Evolutionary conservation across 2,113 vertebrate genomes (phyloP).

Genomic region (Turnix velox): DNA sequence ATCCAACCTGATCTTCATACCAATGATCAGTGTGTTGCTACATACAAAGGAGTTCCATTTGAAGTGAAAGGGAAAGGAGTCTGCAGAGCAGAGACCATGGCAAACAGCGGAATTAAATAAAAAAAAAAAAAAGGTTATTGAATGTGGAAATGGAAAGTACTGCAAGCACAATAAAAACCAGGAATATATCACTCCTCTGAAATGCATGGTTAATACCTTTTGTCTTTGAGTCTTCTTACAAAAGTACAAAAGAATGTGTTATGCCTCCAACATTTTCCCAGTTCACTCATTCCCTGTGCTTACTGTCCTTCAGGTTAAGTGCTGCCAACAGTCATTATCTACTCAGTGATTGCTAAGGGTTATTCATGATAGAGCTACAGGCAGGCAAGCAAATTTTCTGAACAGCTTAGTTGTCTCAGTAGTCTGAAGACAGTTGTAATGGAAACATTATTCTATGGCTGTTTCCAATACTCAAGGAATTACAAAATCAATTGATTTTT

Average conservation of each 20-base stretch:
- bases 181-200: neutral
- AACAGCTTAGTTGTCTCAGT: neutral
- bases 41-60: conserved; percentile 89
- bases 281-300: neutral
- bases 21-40: conserved; percentile 84
- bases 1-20: conserved; percentile 92
- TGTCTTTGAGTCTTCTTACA: neutral
- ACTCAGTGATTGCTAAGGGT: neutral
- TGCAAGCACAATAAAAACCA: conserved; percentile 56
- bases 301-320: neutral
- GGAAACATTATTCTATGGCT: neutral
- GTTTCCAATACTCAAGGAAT: neutral
- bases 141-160: conserved; percentile 27
- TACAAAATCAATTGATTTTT: neutral
- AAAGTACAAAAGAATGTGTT: neutral
- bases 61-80: conserved; percentile 90
- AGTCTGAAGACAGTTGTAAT: neutral
- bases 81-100: conserved; percentile 91
- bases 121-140: neutral
- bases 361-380: neutral
- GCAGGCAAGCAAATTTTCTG: neutral
- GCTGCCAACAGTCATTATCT: neutral
- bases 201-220: neutral
- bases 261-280: neutral
- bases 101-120: conserved; percentile 90